Conservation (phyloP, 2,888 invertebrate genomes). For the Blera fallax region DNA sequence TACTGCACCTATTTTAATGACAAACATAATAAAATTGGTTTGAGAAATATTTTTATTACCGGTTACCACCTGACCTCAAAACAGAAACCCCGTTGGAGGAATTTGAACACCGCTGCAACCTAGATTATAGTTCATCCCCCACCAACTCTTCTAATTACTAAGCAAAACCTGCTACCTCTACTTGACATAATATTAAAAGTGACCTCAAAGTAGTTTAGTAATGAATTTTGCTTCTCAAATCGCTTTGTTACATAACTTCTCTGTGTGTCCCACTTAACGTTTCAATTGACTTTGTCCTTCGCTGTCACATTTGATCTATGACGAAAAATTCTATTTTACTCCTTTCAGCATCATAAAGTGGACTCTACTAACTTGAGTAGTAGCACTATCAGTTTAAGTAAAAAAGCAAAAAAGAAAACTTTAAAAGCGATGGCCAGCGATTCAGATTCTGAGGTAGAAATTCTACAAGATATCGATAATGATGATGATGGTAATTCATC, state of each 20-base stretch:
- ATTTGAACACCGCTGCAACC: no score
- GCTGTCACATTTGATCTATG: background rate
- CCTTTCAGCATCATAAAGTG: slow-evolving; percentile 17
- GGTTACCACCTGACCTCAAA: no score
- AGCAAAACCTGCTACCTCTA: no score
- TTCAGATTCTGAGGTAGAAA: slow-evolving; percentile 42
- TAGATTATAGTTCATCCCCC: no score
- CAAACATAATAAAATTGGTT: no score
- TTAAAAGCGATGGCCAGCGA: slow-evolving; percentile 39
- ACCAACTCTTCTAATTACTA: no score
- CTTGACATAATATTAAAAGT: no score
- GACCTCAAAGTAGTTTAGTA: no score
- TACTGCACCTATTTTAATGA: no score
- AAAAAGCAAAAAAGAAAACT: background rate
- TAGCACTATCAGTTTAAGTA: background rate
- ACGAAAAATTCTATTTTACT: background rate
- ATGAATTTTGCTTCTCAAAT: background rate
- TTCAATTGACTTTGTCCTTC: background rate
- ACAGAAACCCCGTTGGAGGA: no score
- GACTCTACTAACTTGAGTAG: background rate
- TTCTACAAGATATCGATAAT: slow-evolving; percentile 6
- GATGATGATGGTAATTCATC: slow-evolving; percentile 73
- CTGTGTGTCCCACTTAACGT: background rate
- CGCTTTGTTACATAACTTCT: background rate
- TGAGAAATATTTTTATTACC: no score